Base-by-base conservation (phyloP, 92 coral and sea anemone genomes). In the Plumapathes pennacea region DNA sequence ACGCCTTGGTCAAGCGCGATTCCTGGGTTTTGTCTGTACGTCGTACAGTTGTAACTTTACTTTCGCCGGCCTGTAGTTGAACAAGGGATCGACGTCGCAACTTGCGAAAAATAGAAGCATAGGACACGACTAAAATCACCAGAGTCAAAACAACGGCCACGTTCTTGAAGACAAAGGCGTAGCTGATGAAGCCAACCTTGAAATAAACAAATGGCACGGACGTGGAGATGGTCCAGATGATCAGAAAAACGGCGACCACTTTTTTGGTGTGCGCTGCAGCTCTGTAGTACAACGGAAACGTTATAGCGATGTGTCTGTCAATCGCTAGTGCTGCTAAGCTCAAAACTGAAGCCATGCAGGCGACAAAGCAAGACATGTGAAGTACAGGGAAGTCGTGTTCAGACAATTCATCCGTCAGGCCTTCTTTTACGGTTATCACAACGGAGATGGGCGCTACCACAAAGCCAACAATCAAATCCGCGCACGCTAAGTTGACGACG, bases 381-480 rank as follows among this genome's bases (percentile, higher is more conserved):
- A 61, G 57, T 1, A 57, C 63, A 32, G 67, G 45, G n/a, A 57
- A 33, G 4, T 58, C 57, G 3, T 62, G 52, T 9, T 62, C 54
- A 3, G 61, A 43, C 11, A 58, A 67, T 20, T 58, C 54, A 23
- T 48, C 44, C 15, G 81, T 63, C 3, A 83, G 62, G 2, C 82
- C 90, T 33, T 89, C 97, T 39, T 74, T 58, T 5, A 64, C 57
- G 64, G 84, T 90, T 22, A 78, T 40, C 47, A 72, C 64, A 9
- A 53, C 57, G 10, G 97, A 86, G 0, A 89, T 54, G 0, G 97
- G 90, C 31, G 71, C 88, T 12, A 83, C 84, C 0, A 81, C 60
- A 45, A 76, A 57, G 15, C 97, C 97, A 2, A 89, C 97, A 46
- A 85, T 31, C 1, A 84, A 71, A 37, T 85, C 92, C 8, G 97